Conservation (phyloP, 2,113 vertebrate genomes). For the Cryptomyrus ogoouensis region DNA sequence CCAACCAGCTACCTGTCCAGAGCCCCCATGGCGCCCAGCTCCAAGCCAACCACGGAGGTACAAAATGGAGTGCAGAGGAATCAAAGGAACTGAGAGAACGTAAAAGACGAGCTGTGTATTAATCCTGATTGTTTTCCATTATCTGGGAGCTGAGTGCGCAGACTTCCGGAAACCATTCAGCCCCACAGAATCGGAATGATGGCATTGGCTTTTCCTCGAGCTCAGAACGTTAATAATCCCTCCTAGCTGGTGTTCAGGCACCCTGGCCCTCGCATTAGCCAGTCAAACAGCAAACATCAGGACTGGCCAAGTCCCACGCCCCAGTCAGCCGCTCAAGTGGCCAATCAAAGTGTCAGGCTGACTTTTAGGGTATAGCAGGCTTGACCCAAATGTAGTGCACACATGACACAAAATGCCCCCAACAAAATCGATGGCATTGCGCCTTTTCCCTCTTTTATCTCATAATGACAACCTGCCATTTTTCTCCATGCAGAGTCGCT, state of each 20-base stretch:
- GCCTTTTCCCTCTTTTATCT: background rate
- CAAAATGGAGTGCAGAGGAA: background rate
- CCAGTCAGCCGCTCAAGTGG: background rate
- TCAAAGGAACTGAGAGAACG: background rate
- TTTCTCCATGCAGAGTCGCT: background rate
- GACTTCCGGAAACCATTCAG: conserved; percentile 8
- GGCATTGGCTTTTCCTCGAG: background rate
- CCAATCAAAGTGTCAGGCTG: background rate
- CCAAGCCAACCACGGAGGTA: background rate
- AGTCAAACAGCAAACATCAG: background rate
- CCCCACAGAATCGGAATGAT: background rate
- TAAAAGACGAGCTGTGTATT: background rate
- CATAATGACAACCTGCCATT: background rate
- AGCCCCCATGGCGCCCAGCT: background rate
- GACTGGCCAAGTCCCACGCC: background rate
- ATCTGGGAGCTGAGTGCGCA: background rate
- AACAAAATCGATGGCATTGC: background rate
- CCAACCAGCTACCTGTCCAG: background rate
- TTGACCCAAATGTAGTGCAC: background rate
- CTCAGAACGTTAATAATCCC: background rate
- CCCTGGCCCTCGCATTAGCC: background rate
- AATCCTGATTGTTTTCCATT: conserved; percentile 25
- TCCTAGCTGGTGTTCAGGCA: background rate
- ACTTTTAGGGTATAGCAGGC: background rate
- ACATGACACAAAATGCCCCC: background rate